phyloP scores from a whole-genome alignment of 2,113 vertebrate genomes.

The Forbesichthys agassizii region DNA sequence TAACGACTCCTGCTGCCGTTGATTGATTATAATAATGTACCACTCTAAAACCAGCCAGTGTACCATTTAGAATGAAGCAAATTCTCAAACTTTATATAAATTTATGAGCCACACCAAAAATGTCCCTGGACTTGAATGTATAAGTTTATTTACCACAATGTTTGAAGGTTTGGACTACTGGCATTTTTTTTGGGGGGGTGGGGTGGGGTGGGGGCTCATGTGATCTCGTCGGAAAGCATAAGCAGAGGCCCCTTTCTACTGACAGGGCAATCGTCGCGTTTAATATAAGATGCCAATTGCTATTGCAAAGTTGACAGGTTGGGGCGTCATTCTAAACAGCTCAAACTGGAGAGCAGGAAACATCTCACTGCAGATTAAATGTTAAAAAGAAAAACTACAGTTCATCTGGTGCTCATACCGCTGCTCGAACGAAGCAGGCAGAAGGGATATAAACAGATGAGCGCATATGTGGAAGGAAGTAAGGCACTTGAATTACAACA shows the following conservation, averaged over 20 bases:
- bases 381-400: constrained; percentile 28
- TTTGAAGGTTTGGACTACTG: too few relatives aligned
- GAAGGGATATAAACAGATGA: constrained; percentile 45
- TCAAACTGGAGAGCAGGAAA: constrained; percentile 1
- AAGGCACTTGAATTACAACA: constrained; percentile 77
- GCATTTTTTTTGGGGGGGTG: too few relatives aligned
- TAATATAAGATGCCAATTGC: constrained; percentile 67
- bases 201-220: too few relatives aligned
- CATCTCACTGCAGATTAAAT: constrained; percentile 55
- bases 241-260: constrained; percentile 15
- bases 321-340: constrained; percentile 15
- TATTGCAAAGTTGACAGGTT: constrained; percentile 66
- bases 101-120: constrained; percentile 7
- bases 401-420: constrained; percentile 39
- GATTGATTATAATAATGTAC: constrained; percentile 8
- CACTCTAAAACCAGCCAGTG: constrained; percentile 1
- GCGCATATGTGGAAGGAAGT: constrained; percentile 49
- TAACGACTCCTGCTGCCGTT: background rate
- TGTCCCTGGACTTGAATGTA: too few relatives aligned
- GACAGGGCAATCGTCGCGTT: background rate
- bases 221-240: background rate
- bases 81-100: background rate
- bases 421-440: constrained; percentile 32
- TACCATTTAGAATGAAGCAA: too few relatives aligned
- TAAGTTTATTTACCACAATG: too few relatives aligned